Percentiles rank a stretch among this genome's conserved stretches.
These are phyloP conservation scores for Centropus unirufus DNA, from an alignment of 2,113 vertebrate species.

Conservation along the genomic window DNA sequence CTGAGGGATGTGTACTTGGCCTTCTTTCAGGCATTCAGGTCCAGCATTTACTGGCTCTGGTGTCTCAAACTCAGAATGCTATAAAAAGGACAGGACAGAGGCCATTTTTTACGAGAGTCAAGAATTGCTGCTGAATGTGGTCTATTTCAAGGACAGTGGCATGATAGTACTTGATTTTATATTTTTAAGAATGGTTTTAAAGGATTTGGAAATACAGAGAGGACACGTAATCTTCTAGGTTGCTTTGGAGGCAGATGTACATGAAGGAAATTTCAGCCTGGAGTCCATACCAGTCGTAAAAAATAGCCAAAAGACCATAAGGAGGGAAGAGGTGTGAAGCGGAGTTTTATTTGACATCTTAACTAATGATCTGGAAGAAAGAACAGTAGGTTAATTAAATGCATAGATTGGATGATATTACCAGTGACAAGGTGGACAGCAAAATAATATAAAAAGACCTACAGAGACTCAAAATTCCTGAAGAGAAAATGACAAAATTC, in stretches of 20 bases:
- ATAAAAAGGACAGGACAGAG: background rate
- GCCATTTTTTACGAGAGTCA: background rate
- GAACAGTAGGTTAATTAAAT: slow-evolving; percentile 47
- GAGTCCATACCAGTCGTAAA: background rate
- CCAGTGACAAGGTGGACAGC: slow-evolving; percentile 14
- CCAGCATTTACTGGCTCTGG: background rate
- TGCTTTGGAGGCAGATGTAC: background rate
- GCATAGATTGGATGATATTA: slow-evolving; percentile 29
- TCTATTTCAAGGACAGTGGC: background rate
- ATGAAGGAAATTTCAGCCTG: background rate
- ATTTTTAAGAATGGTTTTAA: background rate
- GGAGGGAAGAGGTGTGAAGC: background rate
- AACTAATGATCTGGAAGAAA: slow-evolving; percentile 53
- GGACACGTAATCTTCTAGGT: background rate
- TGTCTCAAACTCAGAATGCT: background rate
- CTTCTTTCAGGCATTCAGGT: background rate
- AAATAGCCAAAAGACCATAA: background rate
- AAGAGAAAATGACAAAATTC: slow-evolving; percentile 8
- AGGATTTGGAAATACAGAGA: background rate
- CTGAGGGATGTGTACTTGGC: background rate
- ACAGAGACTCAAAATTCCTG: slow-evolving; percentile 1
- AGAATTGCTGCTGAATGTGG: background rate
- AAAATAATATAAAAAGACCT: slow-evolving; percentile 15
- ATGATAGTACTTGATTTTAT: background rate
- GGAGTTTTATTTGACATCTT: slow-evolving; percentile 40